These are phyloP conservation scores for Xiphophorus maculatus DNA, from an alignment of 2,113 vertebrate genomes.

Conservation along the genomic window DNA sequence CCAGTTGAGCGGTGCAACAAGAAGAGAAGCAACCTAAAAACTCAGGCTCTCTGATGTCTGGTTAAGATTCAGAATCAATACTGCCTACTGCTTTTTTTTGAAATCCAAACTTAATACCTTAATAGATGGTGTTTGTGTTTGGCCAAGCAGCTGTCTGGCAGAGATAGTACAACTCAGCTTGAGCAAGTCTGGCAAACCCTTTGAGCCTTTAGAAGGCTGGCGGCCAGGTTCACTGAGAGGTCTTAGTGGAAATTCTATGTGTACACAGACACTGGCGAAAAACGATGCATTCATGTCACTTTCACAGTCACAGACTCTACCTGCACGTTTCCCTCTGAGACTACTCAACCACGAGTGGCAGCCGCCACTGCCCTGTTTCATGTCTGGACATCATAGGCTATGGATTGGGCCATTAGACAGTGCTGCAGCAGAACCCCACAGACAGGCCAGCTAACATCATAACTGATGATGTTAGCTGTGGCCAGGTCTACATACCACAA, in stretches of 20 bases:
- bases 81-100: conserved; percentile 1
- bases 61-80: conserved; percentile 59
- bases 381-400: conserved; percentile 54
- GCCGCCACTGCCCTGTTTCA: conserved; percentile 63
- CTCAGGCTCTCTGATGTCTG: conserved; percentile 28
- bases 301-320: conserved; percentile 48
- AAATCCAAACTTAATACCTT: conserved; percentile 58
- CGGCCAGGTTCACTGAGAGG: conserved; percentile 70
- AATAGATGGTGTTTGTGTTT: conserved; percentile 36
- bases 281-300: conserved; percentile 66
- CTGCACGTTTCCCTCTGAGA: conserved; percentile 54
- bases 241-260: conserved; percentile 71
- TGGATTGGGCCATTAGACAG: conserved; percentile 62
- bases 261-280: conserved; percentile 59
- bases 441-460: conserved; percentile 62
- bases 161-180: conserved; percentile 45
- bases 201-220: conserved; percentile 43
- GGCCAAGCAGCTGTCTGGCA: conserved; percentile 47
- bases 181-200: conserved; percentile 44
- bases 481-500: conserved; percentile 72
- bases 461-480: conserved; percentile 68
- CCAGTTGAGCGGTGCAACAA: conserved; percentile 38
- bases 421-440: conserved; percentile 53
- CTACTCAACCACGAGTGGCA: conserved; percentile 47
- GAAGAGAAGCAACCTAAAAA: conserved; percentile 27